Evolutionary conservation across 2,888 invertebrate species (phyloP).

Genomic region (Netelia melanura): DNA sequence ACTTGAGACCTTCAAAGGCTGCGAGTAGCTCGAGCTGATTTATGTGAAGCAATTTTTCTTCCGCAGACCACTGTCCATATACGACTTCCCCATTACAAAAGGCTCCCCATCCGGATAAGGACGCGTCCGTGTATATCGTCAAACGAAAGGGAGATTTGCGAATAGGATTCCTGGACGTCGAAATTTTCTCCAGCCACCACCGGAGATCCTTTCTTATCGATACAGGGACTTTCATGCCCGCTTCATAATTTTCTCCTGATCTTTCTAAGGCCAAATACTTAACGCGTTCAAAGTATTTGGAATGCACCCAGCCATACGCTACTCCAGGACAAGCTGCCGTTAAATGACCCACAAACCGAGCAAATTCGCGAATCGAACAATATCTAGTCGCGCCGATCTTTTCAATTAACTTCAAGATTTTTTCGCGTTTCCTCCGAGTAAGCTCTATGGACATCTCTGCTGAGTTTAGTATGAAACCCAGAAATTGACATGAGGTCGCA

Average conservation of each 20-base stretch:
- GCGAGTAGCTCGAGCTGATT: too few relatives aligned
- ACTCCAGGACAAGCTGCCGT: slow-evolving; percentile 45
- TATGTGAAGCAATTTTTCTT: too few relatives aligned
- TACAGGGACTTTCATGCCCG: slow-evolving; percentile 2
- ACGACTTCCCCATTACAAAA: slow-evolving; percentile 26
- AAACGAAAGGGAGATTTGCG: background rate
- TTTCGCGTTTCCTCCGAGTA: slow-evolving; percentile 23
- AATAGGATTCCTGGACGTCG: too few relatives aligned
- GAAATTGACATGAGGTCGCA: slow-evolving; percentile 30
- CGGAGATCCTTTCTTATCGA: slow-evolving; percentile 20
- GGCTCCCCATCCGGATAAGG: too few relatives aligned
- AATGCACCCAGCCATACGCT: slow-evolving; percentile 48
- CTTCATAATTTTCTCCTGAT: slow-evolving; percentile 22
- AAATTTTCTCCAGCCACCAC: too few relatives aligned
- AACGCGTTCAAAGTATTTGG: slow-evolving; percentile 48
- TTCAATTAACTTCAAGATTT: background rate
- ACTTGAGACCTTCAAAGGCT: too few relatives aligned
- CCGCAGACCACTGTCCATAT: slow-evolving; percentile 43
- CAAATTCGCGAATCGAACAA: slow-evolving; percentile 40
- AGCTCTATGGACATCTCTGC: slow-evolving; percentile 31
- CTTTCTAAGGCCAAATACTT: slow-evolving; percentile 28
- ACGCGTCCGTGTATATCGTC: slow-evolving; percentile 40
- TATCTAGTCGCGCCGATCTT: background rate
- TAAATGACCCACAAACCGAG: slow-evolving; percentile 42
- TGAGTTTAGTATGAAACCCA: slow-evolving; percentile 37